Conservation (phyloP, 37 sponge, comb jelly and placozoan species). For the Crambe crambe region DNA sequence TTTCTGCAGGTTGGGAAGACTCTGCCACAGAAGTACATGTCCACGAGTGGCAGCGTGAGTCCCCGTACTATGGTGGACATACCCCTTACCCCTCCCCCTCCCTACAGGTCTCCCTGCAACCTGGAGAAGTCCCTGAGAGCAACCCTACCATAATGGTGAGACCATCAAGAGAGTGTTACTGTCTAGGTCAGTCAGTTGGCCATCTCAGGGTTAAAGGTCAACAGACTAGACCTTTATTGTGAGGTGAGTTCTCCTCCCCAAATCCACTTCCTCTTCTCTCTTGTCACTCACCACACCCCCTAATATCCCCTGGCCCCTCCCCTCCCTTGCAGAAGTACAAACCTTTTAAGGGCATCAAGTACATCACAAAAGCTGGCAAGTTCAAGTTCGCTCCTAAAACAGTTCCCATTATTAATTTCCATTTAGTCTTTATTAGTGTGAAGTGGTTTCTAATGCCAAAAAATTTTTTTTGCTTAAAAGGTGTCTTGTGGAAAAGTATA, state of each 20-base stretch:
- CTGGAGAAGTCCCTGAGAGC: constrained; percentile 68
- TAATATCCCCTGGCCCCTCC: background rate
- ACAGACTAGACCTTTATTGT: constrained; percentile 87
- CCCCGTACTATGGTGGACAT: background rate
- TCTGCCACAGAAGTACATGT: constrained; percentile 62
- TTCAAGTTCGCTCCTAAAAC: constrained; percentile 81
- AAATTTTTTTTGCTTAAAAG: no score
- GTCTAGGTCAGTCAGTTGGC: constrained; percentile 76
- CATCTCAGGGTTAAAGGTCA: constrained; percentile 93
- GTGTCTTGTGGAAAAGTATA: no score
- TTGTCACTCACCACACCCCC: background rate
- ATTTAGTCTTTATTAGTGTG: no score
- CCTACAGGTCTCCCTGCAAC: constrained; percentile 51
- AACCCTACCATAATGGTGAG: constrained; percentile 72
- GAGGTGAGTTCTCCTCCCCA: constrained; percentile 57
- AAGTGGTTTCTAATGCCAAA: no score
- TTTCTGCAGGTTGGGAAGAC: constrained; percentile 53
- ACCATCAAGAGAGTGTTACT: background rate
- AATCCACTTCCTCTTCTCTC: background rate
- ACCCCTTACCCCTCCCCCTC: background rate
- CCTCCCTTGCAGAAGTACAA: constrained; percentile 85
- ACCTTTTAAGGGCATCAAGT: constrained; percentile 99
- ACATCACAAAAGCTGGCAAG: constrained; percentile 96
- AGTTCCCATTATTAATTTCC: background rate
- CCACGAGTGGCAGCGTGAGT: constrained; percentile 74